Percentiles rank a stretch among this genome's conserved stretches.
These are phyloP conservation scores for Prionchulus punctatus DNA, from an alignment of 2,888 invertebrate genomes.

Conservation along the genomic window DNA sequence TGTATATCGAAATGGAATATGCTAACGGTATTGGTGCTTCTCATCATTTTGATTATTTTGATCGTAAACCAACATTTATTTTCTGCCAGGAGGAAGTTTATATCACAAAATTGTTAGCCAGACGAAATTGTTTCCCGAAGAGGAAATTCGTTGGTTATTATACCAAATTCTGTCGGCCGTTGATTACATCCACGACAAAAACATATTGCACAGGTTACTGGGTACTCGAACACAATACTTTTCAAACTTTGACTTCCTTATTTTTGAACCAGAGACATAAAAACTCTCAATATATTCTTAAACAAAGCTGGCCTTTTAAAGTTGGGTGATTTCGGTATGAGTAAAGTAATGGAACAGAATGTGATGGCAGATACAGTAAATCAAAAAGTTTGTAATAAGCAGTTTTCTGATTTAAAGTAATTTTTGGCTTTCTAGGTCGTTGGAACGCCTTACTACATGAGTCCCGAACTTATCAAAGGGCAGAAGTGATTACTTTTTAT, in stretches of 20 bases:
- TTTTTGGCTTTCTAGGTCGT: no score
- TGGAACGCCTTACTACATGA: slow-evolving; percentile 57
- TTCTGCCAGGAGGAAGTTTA: no score
- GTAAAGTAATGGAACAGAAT: no score
- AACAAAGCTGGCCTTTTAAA: slow-evolving; percentile 50
- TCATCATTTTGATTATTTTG: no score
- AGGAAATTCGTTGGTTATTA: slow-evolving; percentile 47
- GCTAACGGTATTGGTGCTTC: no score
- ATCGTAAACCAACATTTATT: no score
- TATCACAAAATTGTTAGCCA: no score
- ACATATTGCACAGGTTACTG: slow-evolving; percentile 41
- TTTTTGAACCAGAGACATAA: slow-evolving; percentile 45
- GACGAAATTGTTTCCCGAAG: slow-evolving; percentile 45
- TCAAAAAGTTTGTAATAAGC: no score
- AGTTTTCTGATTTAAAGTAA: no score
- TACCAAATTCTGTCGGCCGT: slow-evolving; percentile 53
- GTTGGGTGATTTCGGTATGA: slow-evolving; percentile 59
- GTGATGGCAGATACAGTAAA: slow-evolving; percentile 51
- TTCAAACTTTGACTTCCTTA: neutral
- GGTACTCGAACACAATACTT: neutral
- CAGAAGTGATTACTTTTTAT: no score
- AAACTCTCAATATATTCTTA: slow-evolving; percentile 56
- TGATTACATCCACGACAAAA: slow-evolving; percentile 52
- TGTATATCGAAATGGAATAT: no score
- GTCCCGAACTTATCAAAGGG: no score